A percentile compares a stretch with the other conserved stretches of the same genome.
phyloP scores from a whole-genome alignment of 1,140 invertebrate species.

The Leguminivora glycinivorella region DNA sequence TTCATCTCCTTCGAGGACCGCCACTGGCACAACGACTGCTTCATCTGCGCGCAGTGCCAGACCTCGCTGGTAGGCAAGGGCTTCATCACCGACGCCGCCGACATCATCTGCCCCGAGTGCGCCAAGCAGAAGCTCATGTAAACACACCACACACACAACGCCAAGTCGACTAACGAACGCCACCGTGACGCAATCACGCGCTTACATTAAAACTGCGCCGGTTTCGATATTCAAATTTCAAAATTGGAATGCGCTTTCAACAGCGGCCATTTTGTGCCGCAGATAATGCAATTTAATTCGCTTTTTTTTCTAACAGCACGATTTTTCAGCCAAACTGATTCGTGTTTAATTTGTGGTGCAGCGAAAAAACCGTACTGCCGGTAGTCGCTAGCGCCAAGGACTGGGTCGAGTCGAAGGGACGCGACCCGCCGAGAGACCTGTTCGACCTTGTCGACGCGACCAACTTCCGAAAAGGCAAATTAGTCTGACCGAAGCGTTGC shows the following conservation, averaged over 20 bases:
- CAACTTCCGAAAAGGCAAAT: constrained; percentile 58
- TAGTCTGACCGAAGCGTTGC: constrained; percentile 49
- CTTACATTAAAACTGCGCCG: constrained; percentile 7
- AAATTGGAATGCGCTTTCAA: neutral
- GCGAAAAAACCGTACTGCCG: constrained; percentile 68
- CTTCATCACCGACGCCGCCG: constrained; percentile 97
- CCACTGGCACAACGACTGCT: constrained; percentile 99
- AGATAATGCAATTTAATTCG: neutral
- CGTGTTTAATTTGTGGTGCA: constrained; percentile 61
- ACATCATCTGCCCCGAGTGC: constrained; percentile 99
- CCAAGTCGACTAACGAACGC: constrained; percentile 4
- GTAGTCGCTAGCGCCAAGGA: constrained; percentile 70
- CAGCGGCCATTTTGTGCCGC: neutral
- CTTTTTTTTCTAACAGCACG: neutral
- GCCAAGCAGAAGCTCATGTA: constrained; percentile 97
- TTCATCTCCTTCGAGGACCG: constrained; percentile 99
- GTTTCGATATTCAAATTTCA: neutral
- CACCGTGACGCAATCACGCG: neutral
- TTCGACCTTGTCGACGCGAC: constrained; percentile 54
- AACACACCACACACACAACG: constrained; percentile 55
- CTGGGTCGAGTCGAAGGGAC: constrained; percentile 60
- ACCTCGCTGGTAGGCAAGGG: constrained; percentile 97
- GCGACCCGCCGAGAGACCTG: constrained; percentile 53
- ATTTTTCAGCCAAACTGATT: constrained; percentile 40
- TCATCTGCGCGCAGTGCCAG: constrained; percentile 97